phyloP scores from a whole-genome alignment of 2,113 vertebrate genomes.

The Paedocypris sp. region DNA sequence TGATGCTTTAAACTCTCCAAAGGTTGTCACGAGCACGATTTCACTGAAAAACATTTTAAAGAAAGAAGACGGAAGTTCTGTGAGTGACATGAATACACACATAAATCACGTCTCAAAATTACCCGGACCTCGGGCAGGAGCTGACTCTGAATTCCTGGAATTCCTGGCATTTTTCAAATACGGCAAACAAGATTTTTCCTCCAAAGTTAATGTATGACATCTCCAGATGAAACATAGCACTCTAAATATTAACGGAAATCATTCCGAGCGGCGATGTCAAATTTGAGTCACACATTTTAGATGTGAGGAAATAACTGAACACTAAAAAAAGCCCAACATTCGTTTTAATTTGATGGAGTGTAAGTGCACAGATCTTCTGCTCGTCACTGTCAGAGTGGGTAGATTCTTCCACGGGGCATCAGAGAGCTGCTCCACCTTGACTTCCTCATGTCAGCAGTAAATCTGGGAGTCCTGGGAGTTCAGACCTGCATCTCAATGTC shows the following conservation, averaged over 20 bases:
- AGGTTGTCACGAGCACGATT: no score
- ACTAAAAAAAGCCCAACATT: no score
- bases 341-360: no score
- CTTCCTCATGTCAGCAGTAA: slow-evolving; percentile 27
- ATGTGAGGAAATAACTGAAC: no score
- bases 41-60: background rate
- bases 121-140: background rate
- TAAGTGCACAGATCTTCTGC: no score
- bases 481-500: background rate
- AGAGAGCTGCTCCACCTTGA: background rate
- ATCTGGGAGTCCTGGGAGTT: background rate
- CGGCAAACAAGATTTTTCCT: slow-evolving; percentile 5
- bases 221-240: background rate
- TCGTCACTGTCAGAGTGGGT: no score
- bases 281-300: no score
- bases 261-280: no score
- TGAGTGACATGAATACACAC: background rate
- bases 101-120: no score
- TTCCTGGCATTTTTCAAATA: background rate
- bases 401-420: no score
- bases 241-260: no score
- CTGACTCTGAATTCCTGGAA: slow-evolving; percentile 3
- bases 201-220: background rate
- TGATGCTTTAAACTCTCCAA: no score
- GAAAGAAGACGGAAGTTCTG: background rate